A percentile compares a stretch with the other conserved stretches of the same genome.
These are phyloP conservation scores for Microchirus variegatus DNA, from an alignment of 2,797 vertebrate species.

Conservation along the genomic window DNA sequence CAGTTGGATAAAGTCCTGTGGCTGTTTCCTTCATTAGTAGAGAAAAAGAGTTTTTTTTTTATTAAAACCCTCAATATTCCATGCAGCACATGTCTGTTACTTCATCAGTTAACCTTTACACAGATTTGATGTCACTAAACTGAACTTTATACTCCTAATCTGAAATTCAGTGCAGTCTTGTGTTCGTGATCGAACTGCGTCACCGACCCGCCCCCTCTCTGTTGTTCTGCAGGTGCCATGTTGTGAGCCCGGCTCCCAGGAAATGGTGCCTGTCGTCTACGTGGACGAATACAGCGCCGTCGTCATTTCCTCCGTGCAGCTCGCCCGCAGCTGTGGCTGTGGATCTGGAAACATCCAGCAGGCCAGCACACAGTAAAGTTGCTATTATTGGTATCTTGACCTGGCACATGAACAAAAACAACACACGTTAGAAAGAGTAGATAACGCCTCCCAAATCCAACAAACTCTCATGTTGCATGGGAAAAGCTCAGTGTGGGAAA, in stretches of 20 bases:
- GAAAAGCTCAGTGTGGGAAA: constrained; percentile 34
- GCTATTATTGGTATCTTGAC: constrained; percentile 7
- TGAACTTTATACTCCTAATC: too few relatives aligned
- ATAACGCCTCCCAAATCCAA: constrained; percentile 9
- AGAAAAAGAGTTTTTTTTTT: too few relatives aligned
- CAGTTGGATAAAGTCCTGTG: too few relatives aligned
- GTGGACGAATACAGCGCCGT: constrained; percentile 62
- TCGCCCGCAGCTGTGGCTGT: constrained; percentile 74
- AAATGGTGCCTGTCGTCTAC: constrained; percentile 70
- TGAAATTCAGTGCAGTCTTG: too few relatives aligned
- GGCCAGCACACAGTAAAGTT: constrained; percentile 38
- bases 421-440: constrained; percentile 6
- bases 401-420: constrained; percentile 4
- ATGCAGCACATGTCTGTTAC: too few relatives aligned
- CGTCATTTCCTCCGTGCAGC: constrained; percentile 64
- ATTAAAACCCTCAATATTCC: too few relatives aligned
- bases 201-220: constrained; percentile 3
- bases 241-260: constrained; percentile 61
- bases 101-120: too few relatives aligned
- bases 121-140: too few relatives aligned
- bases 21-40: too few relatives aligned
- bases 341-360: constrained; percentile 16
- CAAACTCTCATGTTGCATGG: constrained; percentile 17
- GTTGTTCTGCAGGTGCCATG: constrained; percentile 43
- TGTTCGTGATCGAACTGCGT: neutral